Percentiles rank a stretch among this genome's conserved stretches.
These are phyloP conservation scores for Synanthedon tipuliformis DNA, from an alignment of 2,888 invertebrate species.

Conservation along the genomic window DNA sequence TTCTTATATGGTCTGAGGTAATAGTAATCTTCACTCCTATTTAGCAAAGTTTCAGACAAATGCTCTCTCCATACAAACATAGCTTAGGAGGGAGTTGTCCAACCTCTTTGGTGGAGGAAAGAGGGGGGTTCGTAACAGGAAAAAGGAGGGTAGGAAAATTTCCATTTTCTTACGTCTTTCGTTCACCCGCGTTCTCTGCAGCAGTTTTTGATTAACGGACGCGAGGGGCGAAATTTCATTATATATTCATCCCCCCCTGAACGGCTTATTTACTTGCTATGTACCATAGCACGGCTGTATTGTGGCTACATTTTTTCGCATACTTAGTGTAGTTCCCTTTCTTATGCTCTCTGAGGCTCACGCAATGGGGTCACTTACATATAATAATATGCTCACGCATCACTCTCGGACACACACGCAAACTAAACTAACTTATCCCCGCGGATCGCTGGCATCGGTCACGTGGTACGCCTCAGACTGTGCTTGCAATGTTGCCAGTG, in stretches of 20 bases:
- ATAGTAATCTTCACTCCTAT: too few relatives aligned
- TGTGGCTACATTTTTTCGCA: conserved; percentile 14
- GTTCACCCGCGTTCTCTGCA: conserved; percentile 44
- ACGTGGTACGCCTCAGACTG: too few relatives aligned
- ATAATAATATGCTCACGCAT: too few relatives aligned
- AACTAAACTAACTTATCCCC: too few relatives aligned
- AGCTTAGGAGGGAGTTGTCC: conserved; percentile 39
- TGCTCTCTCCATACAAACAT: conserved; percentile 21
- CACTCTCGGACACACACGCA: too few relatives aligned
- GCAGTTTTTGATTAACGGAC: conserved; percentile 70
- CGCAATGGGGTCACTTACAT: too few relatives aligned
- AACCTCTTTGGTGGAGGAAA: conserved; percentile 24
- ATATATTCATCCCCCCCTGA: conserved; percentile 55
- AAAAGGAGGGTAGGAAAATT: conserved; percentile 71
- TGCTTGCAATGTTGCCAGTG: too few relatives aligned
- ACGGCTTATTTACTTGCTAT: conserved; percentile 43
- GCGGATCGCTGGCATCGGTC: too few relatives aligned
- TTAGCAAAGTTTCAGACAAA: conserved; percentile 6
- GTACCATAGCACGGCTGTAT: conserved; percentile 19
- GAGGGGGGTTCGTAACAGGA: conserved; percentile 52
- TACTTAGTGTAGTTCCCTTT: too few relatives aligned
- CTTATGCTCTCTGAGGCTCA: too few relatives aligned
- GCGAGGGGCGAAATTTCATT: conserved; percentile 63
- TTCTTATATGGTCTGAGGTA: too few relatives aligned
- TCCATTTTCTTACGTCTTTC: conserved; percentile 69